Conservation (phyloP, 1,140 invertebrate species). For the Drosophila kurseongensis region DNA sequence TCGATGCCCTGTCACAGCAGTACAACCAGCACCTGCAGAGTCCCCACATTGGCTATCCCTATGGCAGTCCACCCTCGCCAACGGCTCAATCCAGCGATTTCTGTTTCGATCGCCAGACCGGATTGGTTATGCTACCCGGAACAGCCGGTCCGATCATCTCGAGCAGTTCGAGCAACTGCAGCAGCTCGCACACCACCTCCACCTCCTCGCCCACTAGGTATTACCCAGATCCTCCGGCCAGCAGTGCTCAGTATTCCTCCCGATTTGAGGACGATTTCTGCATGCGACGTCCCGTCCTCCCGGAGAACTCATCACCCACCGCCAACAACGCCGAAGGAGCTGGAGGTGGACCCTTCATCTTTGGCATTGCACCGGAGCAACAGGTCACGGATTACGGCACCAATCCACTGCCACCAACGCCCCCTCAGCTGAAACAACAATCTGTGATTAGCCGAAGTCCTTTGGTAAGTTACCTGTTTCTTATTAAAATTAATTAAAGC, state of each 20-base stretch:
- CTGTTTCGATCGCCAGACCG: constrained; percentile 44
- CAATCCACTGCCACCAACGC: constrained; percentile 23
- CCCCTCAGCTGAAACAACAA: constrained; percentile 29
- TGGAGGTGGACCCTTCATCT: constrained; percentile 68
- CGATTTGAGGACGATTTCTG: constrained; percentile 81
- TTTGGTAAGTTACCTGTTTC: constrained; percentile 16
- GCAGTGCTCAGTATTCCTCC: constrained; percentile 28
- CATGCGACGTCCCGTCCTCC: constrained; percentile 33
- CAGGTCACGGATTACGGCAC: constrained; percentile 58
- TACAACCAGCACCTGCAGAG: constrained; percentile 77
- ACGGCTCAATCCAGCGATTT: constrained; percentile 69
- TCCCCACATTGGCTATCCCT: constrained; percentile 77
- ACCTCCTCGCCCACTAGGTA: constrained; percentile 42
- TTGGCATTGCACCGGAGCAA: constrained; percentile 69
- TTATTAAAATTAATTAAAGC: background rate
- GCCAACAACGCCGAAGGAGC: background rate
- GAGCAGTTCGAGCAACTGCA: constrained; percentile 60
- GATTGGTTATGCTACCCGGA: constrained; percentile 1
- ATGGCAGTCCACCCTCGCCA: constrained; percentile 78
- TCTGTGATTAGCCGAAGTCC: constrained; percentile 25
- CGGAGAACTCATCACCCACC: background rate
- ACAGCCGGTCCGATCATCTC: constrained; percentile 14
- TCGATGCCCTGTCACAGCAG: constrained; percentile 78
- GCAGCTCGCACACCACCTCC: constrained; percentile 37
- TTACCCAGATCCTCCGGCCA: constrained; percentile 22